Conservation (phyloP, 2,888 invertebrate genomes). For the Tachina grossa region DNA sequence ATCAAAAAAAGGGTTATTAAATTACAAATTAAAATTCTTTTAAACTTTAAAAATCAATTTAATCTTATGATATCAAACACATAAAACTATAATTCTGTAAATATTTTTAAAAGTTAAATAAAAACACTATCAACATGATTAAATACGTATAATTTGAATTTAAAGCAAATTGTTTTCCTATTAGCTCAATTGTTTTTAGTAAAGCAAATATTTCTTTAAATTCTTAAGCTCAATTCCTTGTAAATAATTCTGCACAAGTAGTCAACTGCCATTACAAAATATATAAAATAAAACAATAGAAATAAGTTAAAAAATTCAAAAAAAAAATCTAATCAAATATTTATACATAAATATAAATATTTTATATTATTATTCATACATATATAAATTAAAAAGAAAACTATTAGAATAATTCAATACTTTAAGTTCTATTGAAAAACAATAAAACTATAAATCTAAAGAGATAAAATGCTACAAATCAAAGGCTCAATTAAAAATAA, state of each 20-base stretch:
- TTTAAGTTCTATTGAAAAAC: constrained; percentile 16
- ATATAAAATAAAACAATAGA: constrained; percentile 2
- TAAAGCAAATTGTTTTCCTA: neutral
- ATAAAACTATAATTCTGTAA: constrained; percentile 34
- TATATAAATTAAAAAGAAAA: constrained; percentile 25
- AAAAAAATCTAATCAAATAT: neutral
- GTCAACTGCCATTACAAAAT: constrained; percentile 59
- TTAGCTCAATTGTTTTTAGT: neutral
- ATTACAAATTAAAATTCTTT: too few relatives aligned
- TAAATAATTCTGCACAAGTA: constrained; percentile 67
- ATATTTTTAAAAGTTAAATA: constrained; percentile 23
- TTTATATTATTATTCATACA: constrained; percentile 35
- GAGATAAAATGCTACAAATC: constrained; percentile 51
- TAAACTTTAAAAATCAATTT: too few relatives aligned
- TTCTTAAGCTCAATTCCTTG: constrained; percentile 17
- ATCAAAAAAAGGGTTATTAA: too few relatives aligned
- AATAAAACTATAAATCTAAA: constrained; percentile 48
- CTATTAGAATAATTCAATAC: constrained; percentile 29
- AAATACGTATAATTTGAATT: too few relatives aligned
- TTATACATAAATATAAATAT: constrained; percentile 25
- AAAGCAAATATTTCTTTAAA: constrained; percentile 16
- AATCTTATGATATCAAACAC: neutral
- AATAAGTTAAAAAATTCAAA: constrained; percentile 3
- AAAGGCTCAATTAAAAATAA: constrained; percentile 58
- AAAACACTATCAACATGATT: neutral